These are phyloP conservation scores for Crepidodera aurea DNA, from an alignment of 2,888 invertebrate genomes.

Conservation along the genomic window DNA sequence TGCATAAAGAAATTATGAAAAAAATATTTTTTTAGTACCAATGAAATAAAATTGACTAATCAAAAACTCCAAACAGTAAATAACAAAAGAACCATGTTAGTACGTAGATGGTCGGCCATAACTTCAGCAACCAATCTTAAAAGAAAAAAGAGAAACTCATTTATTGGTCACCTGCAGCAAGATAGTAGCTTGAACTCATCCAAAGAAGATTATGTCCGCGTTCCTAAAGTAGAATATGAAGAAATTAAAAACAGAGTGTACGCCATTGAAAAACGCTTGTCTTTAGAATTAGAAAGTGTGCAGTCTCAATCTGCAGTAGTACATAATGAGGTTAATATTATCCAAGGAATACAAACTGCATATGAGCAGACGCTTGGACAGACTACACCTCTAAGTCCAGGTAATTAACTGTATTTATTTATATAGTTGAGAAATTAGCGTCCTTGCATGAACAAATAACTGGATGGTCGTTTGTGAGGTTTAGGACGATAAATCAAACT, in stretches of 20 bases:
- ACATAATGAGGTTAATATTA: conserved; percentile 59
- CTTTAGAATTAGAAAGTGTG: conserved; percentile 51
- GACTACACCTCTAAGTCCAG: conserved; percentile 70
- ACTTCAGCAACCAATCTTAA: conserved; percentile 57
- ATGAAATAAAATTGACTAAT: conserved; percentile 8
- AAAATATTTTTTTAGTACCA: conserved; percentile 1
- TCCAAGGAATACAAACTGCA: conserved; percentile 73
- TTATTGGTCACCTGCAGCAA: conserved; percentile 47
- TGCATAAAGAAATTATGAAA: too few relatives aligned
- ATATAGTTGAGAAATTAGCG: too few relatives aligned
- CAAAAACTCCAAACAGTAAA: conserved; percentile 16
- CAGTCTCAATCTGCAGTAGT: conserved; percentile 40
- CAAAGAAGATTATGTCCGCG: conserved; percentile 70
- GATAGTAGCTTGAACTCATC: conserved; percentile 44
- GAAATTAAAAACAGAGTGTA: conserved; percentile 79
- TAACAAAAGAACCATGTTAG: conserved; percentile 52
- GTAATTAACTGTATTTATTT: too few relatives aligned
- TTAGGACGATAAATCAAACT: too few relatives aligned
- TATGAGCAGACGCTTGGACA: conserved; percentile 79
- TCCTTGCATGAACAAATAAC: too few relatives aligned
- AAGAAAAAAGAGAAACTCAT: conserved; percentile 53
- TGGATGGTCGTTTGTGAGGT: too few relatives aligned
- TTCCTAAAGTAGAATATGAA: conserved; percentile 79
- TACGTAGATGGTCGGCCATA: conserved; percentile 67
- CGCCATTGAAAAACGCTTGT: conserved; percentile 65